Conservation (phyloP, 1,140 invertebrate genomes). For the Psilanteris sp. region DNA sequence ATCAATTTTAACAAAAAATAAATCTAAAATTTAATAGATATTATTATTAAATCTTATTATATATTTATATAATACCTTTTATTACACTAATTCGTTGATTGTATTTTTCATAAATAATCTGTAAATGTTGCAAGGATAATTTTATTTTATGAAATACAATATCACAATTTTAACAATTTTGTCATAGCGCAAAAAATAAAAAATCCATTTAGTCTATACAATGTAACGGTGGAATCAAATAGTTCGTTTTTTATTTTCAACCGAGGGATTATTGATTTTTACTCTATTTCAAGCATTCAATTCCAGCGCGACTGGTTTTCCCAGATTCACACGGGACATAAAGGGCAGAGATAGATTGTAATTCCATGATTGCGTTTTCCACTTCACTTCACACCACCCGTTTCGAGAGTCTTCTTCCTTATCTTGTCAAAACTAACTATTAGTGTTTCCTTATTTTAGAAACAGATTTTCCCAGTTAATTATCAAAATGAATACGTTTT, state of each 20-base stretch:
- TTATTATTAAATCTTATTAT: no score
- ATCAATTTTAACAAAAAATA: no score
- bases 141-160: conserved; percentile 10
- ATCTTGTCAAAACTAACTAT: conserved; percentile 59
- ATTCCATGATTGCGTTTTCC: conserved; percentile 63
- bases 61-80: no score
- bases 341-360: conserved; percentile 63
- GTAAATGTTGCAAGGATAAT: no score
- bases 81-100: no score
- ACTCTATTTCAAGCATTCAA: conserved; percentile 64
- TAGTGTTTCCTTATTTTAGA: conserved; percentile 37
- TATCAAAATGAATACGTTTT: no score
- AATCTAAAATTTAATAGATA: no score
- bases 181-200: conserved; percentile 14
- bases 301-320: conserved; percentile 63
- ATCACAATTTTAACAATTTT: conserved; percentile 11
- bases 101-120: no score
- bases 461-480: background rate
- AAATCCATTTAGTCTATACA: conserved; percentile 51
- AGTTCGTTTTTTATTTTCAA: conserved; percentile 41
- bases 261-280: conserved; percentile 58
- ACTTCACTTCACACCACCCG: conserved; percentile 56
- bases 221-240: conserved; percentile 59
- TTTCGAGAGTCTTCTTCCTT: conserved; percentile 55
- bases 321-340: conserved; percentile 63